Percentiles rank a stretch among this genome's conserved stretches.
These are phyloP conservation scores for Acanthopagrus latus DNA, from an alignment of 2,797 vertebrate genomes.

Conservation along the genomic window DNA sequence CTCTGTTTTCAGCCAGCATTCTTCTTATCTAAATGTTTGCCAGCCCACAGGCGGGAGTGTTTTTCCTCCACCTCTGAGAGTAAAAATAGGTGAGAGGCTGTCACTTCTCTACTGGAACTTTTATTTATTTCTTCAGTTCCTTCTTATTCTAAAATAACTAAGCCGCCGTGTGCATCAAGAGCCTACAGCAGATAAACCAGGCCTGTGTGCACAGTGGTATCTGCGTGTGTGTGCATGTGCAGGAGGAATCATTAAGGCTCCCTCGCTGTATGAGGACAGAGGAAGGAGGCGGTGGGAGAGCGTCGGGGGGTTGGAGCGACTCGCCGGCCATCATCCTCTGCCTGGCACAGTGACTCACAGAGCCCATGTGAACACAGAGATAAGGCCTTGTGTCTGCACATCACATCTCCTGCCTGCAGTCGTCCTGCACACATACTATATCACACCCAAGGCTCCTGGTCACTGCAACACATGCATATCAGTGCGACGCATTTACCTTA, in stretches of 20 bases:
- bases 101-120: conserved; percentile 51
- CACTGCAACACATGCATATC: conserved; percentile 3
- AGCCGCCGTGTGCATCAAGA: conserved; percentile 51
- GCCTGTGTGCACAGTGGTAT: conserved; percentile 10
- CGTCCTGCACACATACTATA: conserved; percentile 40
- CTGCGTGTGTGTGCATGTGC: conserved; percentile 2
- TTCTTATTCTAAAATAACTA: conserved; percentile 58
- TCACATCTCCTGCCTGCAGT: conserved; percentile 50
- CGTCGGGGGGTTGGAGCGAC: conserved; percentile 7
- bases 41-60: conserved; percentile 37
- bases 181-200: conserved; percentile 57
- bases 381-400: conserved; percentile 53
- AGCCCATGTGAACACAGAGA: conserved; percentile 67
- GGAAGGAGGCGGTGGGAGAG: conserved; percentile 17
- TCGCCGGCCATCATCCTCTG: conserved; percentile 30
- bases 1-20: conserved; percentile 30
- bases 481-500: conserved; percentile 49
- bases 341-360: conserved; percentile 66
- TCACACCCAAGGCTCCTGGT: conserved; percentile 24
- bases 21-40: conserved; percentile 61
- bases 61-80: conserved; percentile 20
- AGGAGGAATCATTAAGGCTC: conserved; percentile 37
- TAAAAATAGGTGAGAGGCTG: conserved; percentile 69
- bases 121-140: conserved; percentile 57
- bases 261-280: conserved; percentile 26